phyloP scores from a whole-genome alignment of 1,140 invertebrate species.

The Mercenaria mercenaria region DNA sequence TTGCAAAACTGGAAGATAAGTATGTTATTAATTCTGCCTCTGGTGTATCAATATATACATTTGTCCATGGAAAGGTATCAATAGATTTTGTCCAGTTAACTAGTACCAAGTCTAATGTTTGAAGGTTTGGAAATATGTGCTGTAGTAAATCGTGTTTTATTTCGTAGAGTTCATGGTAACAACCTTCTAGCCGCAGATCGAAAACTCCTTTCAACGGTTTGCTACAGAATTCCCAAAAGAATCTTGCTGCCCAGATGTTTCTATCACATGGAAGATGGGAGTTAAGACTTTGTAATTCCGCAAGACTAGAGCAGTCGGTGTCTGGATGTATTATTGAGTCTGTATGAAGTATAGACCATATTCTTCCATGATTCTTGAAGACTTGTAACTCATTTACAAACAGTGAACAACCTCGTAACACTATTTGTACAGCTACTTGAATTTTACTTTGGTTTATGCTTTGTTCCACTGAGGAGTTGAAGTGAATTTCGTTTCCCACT shows the following conservation, averaged over 20 bases:
- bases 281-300: not conserved
- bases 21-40: not conserved
- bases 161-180: not conserved
- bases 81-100: not conserved
- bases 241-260: not conserved
- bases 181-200: not conserved
- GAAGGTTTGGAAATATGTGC: not conserved
- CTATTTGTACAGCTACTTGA: not conserved
- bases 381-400: not conserved
- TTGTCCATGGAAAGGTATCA: not conserved
- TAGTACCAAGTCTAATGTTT: not conserved
- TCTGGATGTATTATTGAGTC: not conserved
- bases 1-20: not conserved
- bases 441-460: too few species aligned
- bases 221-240: not conserved
- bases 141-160: not conserved
- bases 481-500: not conserved
- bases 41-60: not conserved
- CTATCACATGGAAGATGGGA: not conserved
- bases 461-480: not conserved
- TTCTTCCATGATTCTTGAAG: not conserved
- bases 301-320: not conserved
- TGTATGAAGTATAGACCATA: not conserved
- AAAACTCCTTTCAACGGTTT: not conserved
- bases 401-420: not conserved